A percentile compares a stretch with the other conserved stretches of the same genome.
Conservation (phyloP, 2,113 vertebrate genomes). For the Hypanus sabinus region DNA sequence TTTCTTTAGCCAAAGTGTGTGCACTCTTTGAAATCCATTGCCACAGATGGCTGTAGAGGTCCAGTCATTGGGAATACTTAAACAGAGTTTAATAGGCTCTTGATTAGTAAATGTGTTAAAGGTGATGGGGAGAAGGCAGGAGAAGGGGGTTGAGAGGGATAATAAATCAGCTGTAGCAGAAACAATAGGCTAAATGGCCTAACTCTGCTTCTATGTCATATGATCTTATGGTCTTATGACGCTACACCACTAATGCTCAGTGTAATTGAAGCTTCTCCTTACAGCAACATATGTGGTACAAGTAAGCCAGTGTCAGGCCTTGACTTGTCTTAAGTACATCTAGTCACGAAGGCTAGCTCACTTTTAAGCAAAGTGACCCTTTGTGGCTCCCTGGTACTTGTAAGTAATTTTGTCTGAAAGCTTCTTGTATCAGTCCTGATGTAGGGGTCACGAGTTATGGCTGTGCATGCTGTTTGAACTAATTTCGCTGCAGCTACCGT, state of each 20-base stretch:
- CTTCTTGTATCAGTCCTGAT: conserved; percentile 36
- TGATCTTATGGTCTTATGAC: too few relatives aligned
- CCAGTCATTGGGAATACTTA: too few relatives aligned
- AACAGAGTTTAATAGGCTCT: too few relatives aligned
- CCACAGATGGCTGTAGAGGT: too few relatives aligned
- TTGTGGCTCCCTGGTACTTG: neutral
- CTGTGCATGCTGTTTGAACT: conserved; percentile 41
- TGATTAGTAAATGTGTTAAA: too few relatives aligned
- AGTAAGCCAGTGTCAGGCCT: neutral
- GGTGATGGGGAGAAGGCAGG: too few relatives aligned
- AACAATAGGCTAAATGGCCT: too few relatives aligned
- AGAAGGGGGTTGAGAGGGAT: too few relatives aligned
- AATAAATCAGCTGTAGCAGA: too few relatives aligned
- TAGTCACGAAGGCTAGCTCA: neutral
- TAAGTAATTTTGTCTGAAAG: conserved; percentile 28
- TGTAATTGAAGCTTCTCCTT: neutral
- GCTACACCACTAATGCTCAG: neutral
- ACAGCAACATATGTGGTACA: neutral
- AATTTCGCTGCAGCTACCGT: conserved; percentile 43
- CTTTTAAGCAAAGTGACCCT: conserved; percentile 26
- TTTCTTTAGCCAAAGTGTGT: too few relatives aligned
- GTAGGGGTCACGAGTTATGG: conserved; percentile 40
- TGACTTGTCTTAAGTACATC: conserved; percentile 15
- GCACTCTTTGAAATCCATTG: too few relatives aligned
- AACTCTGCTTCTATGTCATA: too few relatives aligned